These are phyloP conservation scores for Scrobipalpa costella DNA, from an alignment of 2,888 invertebrate species.

Conservation along the genomic window DNA sequence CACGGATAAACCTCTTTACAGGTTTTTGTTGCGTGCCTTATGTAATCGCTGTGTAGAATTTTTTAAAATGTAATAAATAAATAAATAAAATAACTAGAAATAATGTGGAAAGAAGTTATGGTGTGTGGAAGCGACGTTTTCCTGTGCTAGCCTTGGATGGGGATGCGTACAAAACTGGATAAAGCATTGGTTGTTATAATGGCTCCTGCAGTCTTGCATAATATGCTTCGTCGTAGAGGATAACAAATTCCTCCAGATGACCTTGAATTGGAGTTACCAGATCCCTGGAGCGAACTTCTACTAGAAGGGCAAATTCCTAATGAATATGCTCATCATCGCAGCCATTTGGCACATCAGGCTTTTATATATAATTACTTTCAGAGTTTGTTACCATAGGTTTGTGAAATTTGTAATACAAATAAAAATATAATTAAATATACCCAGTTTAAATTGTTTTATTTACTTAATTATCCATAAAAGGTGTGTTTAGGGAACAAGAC, in stretches of 20 bases:
- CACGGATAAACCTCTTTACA: too few species aligned
- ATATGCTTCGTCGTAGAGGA: conserved; percentile 25
- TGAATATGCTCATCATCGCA: not conserved
- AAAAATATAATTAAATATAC: conserved; percentile 7
- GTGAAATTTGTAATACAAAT: conserved; percentile 7
- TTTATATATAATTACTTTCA: conserved; percentile 3
- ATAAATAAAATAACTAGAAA: too few species aligned
- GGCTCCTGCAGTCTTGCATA: conserved; percentile 32
- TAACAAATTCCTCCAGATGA: conserved; percentile 31
- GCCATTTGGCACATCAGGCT: not conserved
- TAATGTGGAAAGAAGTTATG: conserved; percentile 16
- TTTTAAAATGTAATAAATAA: too few species aligned
- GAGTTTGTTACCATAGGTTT: conserved; percentile 1
- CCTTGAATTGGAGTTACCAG: conserved; percentile 29
- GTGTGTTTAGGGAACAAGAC: not conserved
- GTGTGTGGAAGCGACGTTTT: conserved; percentile 26
- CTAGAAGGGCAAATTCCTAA: conserved; percentile 23
- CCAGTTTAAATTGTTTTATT: conserved; percentile 8
- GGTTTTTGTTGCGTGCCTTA: too few species aligned
- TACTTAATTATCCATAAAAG: not conserved
- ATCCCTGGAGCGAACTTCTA: conserved; percentile 24
- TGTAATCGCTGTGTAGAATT: too few species aligned
- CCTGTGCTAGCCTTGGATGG: conserved; percentile 29
- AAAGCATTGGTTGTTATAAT: conserved; percentile 29
- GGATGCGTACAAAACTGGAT: conserved; percentile 27